Evolutionary conservation across 2,113 vertebrate genomes (phyloP).

Genomic region (Amphilophus citrinellus): DNA sequence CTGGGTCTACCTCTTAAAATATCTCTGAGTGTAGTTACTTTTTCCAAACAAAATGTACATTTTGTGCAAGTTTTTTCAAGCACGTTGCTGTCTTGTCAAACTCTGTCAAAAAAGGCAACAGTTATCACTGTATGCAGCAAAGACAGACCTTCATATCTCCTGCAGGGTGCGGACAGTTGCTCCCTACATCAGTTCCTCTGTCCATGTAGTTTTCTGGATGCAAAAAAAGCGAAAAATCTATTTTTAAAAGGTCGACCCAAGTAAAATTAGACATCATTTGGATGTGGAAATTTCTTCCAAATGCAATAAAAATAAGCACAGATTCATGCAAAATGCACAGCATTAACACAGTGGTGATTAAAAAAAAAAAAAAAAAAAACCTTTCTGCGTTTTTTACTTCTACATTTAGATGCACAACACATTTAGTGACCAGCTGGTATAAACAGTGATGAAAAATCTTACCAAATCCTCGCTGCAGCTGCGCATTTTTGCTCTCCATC

Average conservation of each 20-base stretch:
- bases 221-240: neutral
- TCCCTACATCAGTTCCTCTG: constrained; percentile 48
- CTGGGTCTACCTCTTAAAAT: neutral
- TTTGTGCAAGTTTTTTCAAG: neutral
- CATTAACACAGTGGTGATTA: too few relatives aligned
- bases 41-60: neutral
- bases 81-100: neutral
- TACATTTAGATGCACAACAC: neutral
- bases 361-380: neutral
- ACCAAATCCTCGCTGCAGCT: constrained; percentile 70
- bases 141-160: constrained; percentile 63
- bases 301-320: neutral
- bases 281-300: neutral
- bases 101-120: neutral
- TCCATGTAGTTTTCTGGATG: constrained; percentile 68
- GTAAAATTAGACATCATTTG: neutral
- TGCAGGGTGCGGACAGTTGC: constrained; percentile 33
- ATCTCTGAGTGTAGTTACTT: neutral
- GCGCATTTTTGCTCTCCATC: constrained; percentile 67
- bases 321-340: neutral
- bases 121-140: neutral
- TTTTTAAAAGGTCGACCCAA: neutral
- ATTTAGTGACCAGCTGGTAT: neutral
- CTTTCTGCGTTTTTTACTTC: neutral
- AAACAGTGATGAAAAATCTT: neutral